Evolutionary conservation across 1,140 invertebrate species (phyloP), one percentile per base, ranked within the genome.

Genomic region (Tribolium castaneum): DNA sequence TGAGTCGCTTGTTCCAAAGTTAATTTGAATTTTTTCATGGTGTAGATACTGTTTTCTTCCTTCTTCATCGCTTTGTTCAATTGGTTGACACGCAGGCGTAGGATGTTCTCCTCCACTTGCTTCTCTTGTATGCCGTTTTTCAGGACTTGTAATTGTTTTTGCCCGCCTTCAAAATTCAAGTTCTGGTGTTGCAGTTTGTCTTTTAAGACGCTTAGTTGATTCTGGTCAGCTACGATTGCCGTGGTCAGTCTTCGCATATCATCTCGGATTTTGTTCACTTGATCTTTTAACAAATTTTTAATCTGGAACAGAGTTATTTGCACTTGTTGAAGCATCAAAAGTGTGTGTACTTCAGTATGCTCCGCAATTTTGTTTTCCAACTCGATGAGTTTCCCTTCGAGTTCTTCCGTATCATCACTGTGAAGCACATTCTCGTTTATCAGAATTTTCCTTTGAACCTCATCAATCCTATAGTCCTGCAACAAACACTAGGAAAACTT

Each of bases 71-170:
- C 87, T 74, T 90, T 88, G 45, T 90, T 86, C 1, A 90, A 88
- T 81, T 92, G 89, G 25, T 87, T 88, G 0, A 91, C 88, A 39
- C 88, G 87, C 22, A 93, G 86, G 66, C 89, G 84, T 77, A 92
- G 78, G 25, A 93, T 87, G 82, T 91, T 92, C 78, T 92, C 90
- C 34, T 92, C 90, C 1, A 93, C 91, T 72, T 91, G 90, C 78
- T 85, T 85, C 54, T 89, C 88, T 13, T 92, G 90, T 62, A 86
- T 86, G 25, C 84, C 76, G 71, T 85, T 72, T 78, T 86, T 85
- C 10, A 84, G 78, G 14, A 77, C 77, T 85, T 85, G 87, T 76
- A 92, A 25, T 85, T 89, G 87, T 80, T 91, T 92, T 35, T 90
- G 86, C 1, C 89, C 90, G 35, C 89, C 90, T 75, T 92, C 89